Evolutionary conservation across 2,113 vertebrate genomes (phyloP), one percentile per base, ranked within the genome.

Genomic region (Sturnus vulgaris): DNA sequence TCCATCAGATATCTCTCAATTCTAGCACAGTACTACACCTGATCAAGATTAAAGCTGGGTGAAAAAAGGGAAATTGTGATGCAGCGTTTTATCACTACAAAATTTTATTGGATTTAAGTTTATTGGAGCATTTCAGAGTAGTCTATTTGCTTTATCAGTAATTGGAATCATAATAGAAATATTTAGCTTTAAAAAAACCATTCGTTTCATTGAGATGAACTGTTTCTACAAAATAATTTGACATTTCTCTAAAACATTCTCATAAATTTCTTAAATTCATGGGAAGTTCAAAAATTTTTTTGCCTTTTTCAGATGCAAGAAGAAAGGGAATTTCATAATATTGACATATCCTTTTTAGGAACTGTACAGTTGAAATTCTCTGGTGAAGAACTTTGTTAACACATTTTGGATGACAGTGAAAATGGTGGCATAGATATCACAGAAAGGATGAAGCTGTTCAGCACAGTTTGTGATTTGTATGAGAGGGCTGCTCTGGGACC

Each of bases 1-100:
- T 95, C 84, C 77, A 91, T 95, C 94, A 95, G 50, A 11, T 46
- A 72, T 35, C 81, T 87, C 50, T 82, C 61, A 72, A 30, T 89
- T 64, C 52, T 86, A 77, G 47, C 66, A 69, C 49, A 57, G 46
- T 21, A 12, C 19, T 79, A 16, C 8, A 7, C 31, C 60, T 46
- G 30, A 89, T 82, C 80, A 64, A 78, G 76, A 88, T 89, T 78
- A 81, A 73, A 86, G 53, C 28, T 40, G n/a, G 11, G 22, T 75
- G 10, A 52, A 86, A 61, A 78, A 66, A 44, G 39, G 10, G 44
- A 68, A 91, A 76, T 49, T 46, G 12, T 75, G 49, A 60, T 47
- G 22, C 40, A 79, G 49, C n/a, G 9, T 11, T 93, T 91, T 78
- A 31, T 44, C 22, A 31, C 52, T 60, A 28, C 31, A 93, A 76